These are phyloP conservation scores for Stomatorhinus ivindoensis DNA, from an alignment of 2,113 vertebrate genomes.

Conservation along the genomic window DNA sequence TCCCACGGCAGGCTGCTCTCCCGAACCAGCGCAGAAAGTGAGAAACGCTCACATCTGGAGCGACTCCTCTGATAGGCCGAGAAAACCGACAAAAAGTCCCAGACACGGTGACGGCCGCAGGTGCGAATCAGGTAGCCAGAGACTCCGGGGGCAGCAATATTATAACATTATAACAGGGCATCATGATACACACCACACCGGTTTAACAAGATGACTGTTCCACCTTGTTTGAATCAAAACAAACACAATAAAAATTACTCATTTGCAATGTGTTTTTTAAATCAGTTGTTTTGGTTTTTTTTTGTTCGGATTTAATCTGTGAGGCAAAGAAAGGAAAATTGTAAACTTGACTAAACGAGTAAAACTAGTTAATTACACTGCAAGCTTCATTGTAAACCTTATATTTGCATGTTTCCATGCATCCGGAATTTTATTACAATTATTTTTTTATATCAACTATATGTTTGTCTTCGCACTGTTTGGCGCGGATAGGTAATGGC, in stretches of 20 bases:
- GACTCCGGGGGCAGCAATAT: neutral
- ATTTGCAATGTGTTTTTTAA: neutral
- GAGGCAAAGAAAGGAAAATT: neutral
- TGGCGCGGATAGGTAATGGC: neutral
- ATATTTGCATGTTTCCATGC: neutral
- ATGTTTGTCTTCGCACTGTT: neutral
- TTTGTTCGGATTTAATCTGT: neutral
- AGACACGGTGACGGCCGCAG: slow-evolving; percentile 41
- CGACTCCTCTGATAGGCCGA: slow-evolving; percentile 10
- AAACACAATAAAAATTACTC: neutral
- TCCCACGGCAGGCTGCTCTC: slow-evolving; percentile 31
- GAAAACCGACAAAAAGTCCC: neutral
- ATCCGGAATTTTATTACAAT: neutral
- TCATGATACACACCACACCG: neutral
- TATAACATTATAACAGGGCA: neutral
- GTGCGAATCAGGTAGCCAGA: slow-evolving; percentile 44
- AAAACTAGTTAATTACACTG: neutral
- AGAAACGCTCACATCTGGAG: slow-evolving; percentile 39
- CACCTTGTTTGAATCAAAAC: neutral
- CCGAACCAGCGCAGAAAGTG: slow-evolving; percentile 29
- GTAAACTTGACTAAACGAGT: neutral
- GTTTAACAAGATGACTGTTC: neutral
- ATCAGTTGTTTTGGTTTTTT: neutral
- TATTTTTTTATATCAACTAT: neutral
- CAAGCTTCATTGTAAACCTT: neutral